These are phyloP conservation scores for Bimastos eiseni DNA, from an alignment of 2,888 invertebrate species.

Conservation along the genomic window DNA sequence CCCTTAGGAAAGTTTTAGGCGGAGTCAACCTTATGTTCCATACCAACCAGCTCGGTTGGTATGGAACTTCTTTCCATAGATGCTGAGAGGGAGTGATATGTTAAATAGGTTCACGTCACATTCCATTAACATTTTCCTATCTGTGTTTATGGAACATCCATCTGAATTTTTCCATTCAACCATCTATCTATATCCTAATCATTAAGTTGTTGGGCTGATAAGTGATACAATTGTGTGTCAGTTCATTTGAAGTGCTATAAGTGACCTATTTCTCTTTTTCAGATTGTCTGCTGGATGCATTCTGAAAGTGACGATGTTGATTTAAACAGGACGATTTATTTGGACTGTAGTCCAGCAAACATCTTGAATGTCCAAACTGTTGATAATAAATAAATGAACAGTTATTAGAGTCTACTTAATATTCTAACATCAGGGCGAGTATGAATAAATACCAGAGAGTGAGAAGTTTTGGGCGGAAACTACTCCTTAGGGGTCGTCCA, in stretches of 20 bases:
- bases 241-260: not conserved
- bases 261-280: not conserved
- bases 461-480: not conserved
- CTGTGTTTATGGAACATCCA: too few species aligned
- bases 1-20: too few species aligned
- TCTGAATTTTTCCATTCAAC: too few species aligned
- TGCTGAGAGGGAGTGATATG: too few species aligned
- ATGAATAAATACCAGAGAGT: not conserved
- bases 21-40: too few species aligned
- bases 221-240: not conserved
- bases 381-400: not conserved
- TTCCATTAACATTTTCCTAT: too few species aligned
- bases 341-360: not conserved
- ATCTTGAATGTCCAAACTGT: not conserved
- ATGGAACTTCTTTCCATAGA: too few species aligned
- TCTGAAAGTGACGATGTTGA: not conserved
- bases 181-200: too few species aligned
- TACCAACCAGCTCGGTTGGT: too few species aligned
- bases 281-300: not conserved
- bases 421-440: not conserved
- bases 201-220: not conserved
- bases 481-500: too few species aligned
- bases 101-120: too few species aligned
- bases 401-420: not conserved
- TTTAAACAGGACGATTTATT: not conserved